Percentiles rank a stretch among this genome's conserved stretches.
These are phyloP conservation scores for Myoxocephalus aenaeus DNA, from an alignment of 2,797 vertebrate species.

Conservation along the genomic window DNA sequence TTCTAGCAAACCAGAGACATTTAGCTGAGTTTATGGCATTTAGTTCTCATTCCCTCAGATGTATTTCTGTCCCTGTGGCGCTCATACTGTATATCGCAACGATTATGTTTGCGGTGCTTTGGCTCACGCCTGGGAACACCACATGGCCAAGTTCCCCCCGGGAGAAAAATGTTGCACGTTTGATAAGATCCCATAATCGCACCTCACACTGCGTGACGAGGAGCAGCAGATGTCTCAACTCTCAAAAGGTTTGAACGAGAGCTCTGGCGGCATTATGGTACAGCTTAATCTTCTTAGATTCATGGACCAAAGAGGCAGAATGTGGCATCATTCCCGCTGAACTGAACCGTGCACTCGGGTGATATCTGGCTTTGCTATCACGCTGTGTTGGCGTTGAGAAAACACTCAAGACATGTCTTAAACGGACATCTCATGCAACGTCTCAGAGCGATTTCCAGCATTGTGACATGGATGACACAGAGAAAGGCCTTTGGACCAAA, in stretches of 20 bases:
- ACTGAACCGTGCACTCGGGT: background rate
- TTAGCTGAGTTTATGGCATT: background rate
- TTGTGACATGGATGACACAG: background rate
- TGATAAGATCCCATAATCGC: slow-evolving; percentile 1
- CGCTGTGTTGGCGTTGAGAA: background rate
- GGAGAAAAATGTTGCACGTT: slow-evolving; percentile 2
- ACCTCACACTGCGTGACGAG: background rate
- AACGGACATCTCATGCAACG: slow-evolving; percentile 10
- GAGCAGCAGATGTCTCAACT: slow-evolving; percentile 36
- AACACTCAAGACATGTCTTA: background rate
- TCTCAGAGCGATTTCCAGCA: background rate
- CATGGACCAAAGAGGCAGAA: slow-evolving; percentile 5
- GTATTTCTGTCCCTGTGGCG: background rate
- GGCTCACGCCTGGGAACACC: background rate
- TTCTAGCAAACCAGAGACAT: background rate
- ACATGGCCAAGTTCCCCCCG: background rate
- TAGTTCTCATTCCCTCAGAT: background rate
- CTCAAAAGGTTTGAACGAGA: slow-evolving; percentile 22
- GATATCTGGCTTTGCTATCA: background rate
- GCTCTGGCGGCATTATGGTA: background rate
- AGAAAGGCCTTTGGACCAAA: slow-evolving; percentile 3
- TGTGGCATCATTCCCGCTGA: slow-evolving; percentile 4
- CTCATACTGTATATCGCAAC: background rate
- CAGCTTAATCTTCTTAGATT: slow-evolving; percentile 31
- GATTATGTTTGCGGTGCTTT: slow-evolving; percentile 11